phyloP scores from a whole-genome alignment of 2,113 vertebrate species.

The Labeo catla region DNA sequence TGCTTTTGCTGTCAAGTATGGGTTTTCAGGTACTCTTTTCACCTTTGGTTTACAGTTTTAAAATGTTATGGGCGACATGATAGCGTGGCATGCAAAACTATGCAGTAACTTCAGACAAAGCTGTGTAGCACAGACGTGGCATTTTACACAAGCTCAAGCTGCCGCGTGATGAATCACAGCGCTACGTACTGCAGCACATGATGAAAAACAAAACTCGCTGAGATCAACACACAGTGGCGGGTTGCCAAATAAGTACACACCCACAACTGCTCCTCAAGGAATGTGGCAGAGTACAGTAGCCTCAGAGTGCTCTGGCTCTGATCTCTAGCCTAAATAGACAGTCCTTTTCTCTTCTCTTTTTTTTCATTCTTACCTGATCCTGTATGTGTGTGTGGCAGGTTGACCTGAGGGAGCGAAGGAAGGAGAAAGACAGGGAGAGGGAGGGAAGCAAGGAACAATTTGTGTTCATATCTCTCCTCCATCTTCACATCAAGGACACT shows the following conservation, averaged over 20 bases:
- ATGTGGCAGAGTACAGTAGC: background rate
- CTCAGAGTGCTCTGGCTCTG: constrained; percentile 18
- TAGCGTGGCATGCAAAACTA: background rate
- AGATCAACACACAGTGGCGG: constrained; percentile 16
- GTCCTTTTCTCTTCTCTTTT: constrained; percentile 13
- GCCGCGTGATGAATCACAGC: background rate
- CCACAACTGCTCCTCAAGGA: constrained; percentile 16
- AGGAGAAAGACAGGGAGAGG: constrained; percentile 20
- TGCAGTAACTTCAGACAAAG: background rate
- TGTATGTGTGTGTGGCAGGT: constrained; percentile 30
- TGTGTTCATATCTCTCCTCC: constrained; percentile 62
- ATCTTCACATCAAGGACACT: constrained; percentile 61
- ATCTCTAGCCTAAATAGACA: constrained; percentile 32
- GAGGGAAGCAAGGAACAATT: constrained; percentile 46
- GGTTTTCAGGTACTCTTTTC: background rate
- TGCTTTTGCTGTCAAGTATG: too few species aligned
- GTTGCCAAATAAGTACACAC: background rate
- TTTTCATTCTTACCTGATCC: constrained; percentile 9
- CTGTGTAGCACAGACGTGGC: background rate
- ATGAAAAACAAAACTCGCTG: constrained; percentile 18
- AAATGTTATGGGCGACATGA: background rate
- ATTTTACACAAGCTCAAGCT: constrained; percentile 15
- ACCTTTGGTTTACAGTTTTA: background rate
- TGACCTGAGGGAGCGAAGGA: constrained; percentile 50
- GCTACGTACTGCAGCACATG: background rate